Evolutionary conservation across 2,888 invertebrate species (phyloP), one percentile per base, ranked within the genome.

Genomic region (Cordylochernes scorpioides): DNA sequence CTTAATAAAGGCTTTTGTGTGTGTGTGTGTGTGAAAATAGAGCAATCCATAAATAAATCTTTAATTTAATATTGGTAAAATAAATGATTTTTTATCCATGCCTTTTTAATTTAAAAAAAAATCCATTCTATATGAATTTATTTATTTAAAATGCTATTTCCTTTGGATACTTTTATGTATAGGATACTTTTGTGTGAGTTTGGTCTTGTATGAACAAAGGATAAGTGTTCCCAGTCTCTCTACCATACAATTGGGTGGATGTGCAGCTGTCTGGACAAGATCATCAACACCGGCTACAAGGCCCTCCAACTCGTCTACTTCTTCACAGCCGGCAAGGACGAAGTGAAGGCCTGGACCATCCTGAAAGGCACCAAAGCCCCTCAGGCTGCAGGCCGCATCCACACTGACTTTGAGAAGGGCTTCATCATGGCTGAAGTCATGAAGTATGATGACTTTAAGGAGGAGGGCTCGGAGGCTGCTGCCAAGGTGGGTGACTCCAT

Each of bases 371-470:
- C 88, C 1, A 94, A 91, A 53, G 97, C 97, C 1, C 97, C 97
- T 0, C 86, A 88, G 53, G 97, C 97, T 7, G 97, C 94, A 9
- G 97, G 97, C 2, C 68, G 71, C 47, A 99, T 99, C 53, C 97
- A 99, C 57, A 88, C 94, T 1, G 97, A 99, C 57, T 97, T 99
- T 55, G 97, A 99, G 55, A 94, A 91, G 54, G 97, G 97, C 25
- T 99, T 99, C 60, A 97, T 99, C 41, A 97, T 97, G 94, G 94
- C 94, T 10, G 94, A 97, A 57, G 84, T 97, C 17, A 97, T 97
- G 94, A 86, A 88, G 52, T 97, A 63, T 51, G 71, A 71, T 39
- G 97, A 99, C 53, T 88, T 97, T 53, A 84, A 86, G 53, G 82
- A 84, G 49, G 77, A 82, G 55, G 94, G 91, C 27, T 67, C 75